These are phyloP conservation scores for Leptogaster cylindrica DNA, from an alignment of 2,888 invertebrate species.

Conservation along the genomic window DNA sequence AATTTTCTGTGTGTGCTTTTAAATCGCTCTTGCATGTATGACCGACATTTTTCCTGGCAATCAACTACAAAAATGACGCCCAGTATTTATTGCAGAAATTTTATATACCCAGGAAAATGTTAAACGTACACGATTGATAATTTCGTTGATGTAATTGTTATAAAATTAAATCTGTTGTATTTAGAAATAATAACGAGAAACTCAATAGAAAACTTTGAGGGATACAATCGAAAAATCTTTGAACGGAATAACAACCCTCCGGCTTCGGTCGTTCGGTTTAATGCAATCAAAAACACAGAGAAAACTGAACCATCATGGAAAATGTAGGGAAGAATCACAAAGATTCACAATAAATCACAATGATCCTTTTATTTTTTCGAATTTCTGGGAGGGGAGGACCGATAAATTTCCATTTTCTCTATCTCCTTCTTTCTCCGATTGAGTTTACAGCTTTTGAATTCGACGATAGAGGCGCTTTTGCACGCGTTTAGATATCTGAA, in stretches of 20 bases:
- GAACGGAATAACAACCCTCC: constrained; percentile 22
- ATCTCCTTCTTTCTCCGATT: no score
- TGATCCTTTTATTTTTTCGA: no score
- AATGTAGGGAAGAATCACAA: no score
- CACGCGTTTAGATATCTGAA: no score
- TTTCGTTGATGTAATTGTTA: background rate
- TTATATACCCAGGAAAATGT: background rate
- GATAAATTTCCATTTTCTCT: no score
- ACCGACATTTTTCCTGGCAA: background rate
- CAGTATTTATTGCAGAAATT: background rate
- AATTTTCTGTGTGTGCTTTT: constrained; percentile 13
- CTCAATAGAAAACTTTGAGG: constrained; percentile 23
- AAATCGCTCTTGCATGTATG: background rate
- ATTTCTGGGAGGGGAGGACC: no score
- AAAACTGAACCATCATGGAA: constrained; percentile 29
- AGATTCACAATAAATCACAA: no score
- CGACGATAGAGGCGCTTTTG: no score
- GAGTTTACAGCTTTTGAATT: no score
- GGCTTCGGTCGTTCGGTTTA: constrained; percentile 1
- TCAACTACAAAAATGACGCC: background rate
- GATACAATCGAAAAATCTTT: constrained; percentile 30
- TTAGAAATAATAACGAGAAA: constrained; percentile 26
- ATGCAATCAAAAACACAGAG: constrained; percentile 27
- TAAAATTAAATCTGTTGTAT: constrained; percentile 1
- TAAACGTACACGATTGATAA: background rate